phyloP scores from a whole-genome alignment of 2,888 invertebrate species.

The Sialis fuliginosa region DNA sequence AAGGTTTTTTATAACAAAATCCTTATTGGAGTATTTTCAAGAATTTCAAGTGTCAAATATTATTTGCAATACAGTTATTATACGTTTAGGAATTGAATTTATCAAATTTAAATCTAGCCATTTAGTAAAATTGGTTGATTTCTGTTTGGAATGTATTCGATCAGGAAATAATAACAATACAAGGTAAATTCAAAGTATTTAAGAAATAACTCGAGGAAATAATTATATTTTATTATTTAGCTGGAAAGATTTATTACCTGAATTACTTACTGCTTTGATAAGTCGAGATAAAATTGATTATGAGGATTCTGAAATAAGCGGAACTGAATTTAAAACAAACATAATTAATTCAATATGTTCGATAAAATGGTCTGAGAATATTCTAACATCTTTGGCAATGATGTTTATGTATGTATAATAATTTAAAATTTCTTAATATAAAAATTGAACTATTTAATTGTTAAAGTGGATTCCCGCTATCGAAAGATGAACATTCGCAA shows the following conservation, averaged over 20 bases:
- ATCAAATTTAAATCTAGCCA: conserved; percentile 30
- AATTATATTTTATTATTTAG: conserved; percentile 20
- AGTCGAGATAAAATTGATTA: conserved; percentile 33
- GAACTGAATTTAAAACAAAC: conserved; percentile 38
- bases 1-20: conserved; percentile 15
- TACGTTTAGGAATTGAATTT: conserved; percentile 30
- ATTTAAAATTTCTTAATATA: conserved; percentile 7
- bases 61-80: conserved; percentile 30
- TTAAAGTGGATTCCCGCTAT: conserved; percentile 37
- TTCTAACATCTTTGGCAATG: conserved; percentile 40
- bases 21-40: conserved; percentile 18
- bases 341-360: conserved; percentile 41
- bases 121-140: conserved; percentile 33
- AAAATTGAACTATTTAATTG: conserved; percentile 6
- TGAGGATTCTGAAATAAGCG: conserved; percentile 37
- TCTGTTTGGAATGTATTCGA: conserved; percentile 34
- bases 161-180: conserved; percentile 29
- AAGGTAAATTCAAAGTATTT: conserved; percentile 18
- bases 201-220: conserved; percentile 1
- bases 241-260: conserved; percentile 51
- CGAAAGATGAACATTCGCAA: conserved; percentile 36
- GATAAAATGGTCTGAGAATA: conserved; percentile 36
- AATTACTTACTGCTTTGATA: conserved; percentile 34
- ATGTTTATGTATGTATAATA: conserved; percentile 42
- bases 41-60: conserved; percentile 14